Percentiles rank a stretch among this genome's conserved stretches.
Conservation (phyloP, 2,797 vertebrate species). For the Prionace glauca region DNA sequence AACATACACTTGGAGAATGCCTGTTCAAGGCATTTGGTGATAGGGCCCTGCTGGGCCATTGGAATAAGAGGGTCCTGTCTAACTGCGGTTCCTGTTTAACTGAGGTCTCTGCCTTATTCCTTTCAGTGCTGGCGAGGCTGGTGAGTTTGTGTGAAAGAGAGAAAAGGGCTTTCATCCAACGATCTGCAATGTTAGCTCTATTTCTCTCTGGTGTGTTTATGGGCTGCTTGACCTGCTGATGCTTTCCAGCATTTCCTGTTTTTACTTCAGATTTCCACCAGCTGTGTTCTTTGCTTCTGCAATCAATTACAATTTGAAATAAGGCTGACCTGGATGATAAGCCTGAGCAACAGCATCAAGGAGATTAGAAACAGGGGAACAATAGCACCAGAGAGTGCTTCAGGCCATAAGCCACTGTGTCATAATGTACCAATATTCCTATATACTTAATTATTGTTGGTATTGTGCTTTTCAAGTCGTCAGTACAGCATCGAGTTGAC, state of each 20-base stretch:
- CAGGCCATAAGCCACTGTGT: background rate
- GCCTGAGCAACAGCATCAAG: background rate
- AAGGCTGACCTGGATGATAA: background rate
- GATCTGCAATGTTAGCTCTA: background rate
- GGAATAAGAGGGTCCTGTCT: background rate
- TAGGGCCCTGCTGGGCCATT: background rate
- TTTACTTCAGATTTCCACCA: background rate
- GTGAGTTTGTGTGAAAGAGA: background rate
- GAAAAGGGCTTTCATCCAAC: background rate
- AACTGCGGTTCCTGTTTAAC: background rate
- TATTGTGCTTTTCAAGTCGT: background rate
- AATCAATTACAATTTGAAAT: conserved; percentile 21
- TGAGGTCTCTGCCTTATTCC: background rate
- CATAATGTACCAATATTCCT: background rate
- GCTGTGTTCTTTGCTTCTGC: background rate
- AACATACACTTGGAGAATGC: background rate
- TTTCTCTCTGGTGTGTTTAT: background rate
- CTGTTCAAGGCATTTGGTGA: background rate
- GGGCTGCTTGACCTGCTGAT: background rate
- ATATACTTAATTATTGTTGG: conserved; percentile 1
- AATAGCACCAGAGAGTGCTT: background rate
- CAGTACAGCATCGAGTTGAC: background rate
- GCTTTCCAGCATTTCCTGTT: background rate
- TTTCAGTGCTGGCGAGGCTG: no score
- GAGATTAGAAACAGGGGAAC: conserved; percentile 3